Base-by-base conservation (phyloP, 2,113 vertebrate genomes). In the Urocynchramus pylzowi region DNA sequence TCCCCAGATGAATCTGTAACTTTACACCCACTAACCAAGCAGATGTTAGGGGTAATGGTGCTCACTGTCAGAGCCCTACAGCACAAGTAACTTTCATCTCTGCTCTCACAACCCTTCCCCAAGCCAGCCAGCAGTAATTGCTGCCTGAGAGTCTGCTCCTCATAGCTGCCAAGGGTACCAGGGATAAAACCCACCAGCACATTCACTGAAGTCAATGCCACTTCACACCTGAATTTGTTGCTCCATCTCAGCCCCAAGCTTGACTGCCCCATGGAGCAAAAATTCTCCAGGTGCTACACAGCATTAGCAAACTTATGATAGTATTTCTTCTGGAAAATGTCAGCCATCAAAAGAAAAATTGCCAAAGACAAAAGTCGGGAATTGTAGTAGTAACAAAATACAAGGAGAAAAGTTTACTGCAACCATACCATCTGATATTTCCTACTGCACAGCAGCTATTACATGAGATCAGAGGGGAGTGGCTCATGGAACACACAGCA, bases 1-100 rank as follows among this genome's bases (percentile, higher is more conserved):
- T 89, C 94, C 91, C 96, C 95, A 92, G 89, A 78, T 97, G 97
- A 96, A 94, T 95, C 89, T 81, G 73, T 42, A 91, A 94, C 94
- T 97, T 97, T 94, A 96, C 77, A 97, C 31, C 83, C 78, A 92
- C 93, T 84, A 97, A 88, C 75, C 78, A 84, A 93, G 84, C 96
- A 97, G 97, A 96, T 97, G 97, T 95, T 87, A 23, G 4, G 76
- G 82, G 87, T 87, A 89, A 95, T 53, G 57, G 49, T 9, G 23
- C 45, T 77, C 49, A 33, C 59, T 42, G 2, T 45, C 22, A 11
- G 18, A 41, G 54, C 56, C n/a, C n/a, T 84, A 47, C 24, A 54
- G 80, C 45, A 73, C 77, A 54, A 81, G 35, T 22, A 90, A 90
- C 70, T 95, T 90, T 65, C 28, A 28, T 67, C 24, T 73, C 41